Evolutionary conservation across 1,140 invertebrate genomes (phyloP).

Genomic region (Maconellicoccus hirsutus): DNA sequence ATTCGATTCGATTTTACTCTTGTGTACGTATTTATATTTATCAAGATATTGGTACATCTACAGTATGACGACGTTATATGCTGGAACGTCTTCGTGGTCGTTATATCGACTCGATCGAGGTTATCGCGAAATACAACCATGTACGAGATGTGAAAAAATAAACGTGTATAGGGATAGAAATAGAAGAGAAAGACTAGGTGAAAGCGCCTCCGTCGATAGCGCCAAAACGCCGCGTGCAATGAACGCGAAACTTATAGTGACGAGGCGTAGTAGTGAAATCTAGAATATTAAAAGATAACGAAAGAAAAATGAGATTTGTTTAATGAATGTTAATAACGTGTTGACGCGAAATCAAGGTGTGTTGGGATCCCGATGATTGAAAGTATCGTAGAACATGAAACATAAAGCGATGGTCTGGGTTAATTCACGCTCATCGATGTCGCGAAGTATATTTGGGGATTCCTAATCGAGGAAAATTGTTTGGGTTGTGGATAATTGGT

Average conservation of each 20-base stretch:
- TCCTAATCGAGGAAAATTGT: too few species aligned
- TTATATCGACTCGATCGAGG: neutral
- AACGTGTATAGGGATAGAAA: neutral
- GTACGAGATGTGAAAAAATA: neutral
- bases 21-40: too few species aligned
- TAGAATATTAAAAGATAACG: neutral
- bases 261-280: neutral
- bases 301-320: neutral
- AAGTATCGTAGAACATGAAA: too few species aligned
- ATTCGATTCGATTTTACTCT: too few species aligned
- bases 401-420: too few species aligned
- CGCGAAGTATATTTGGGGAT: too few species aligned
- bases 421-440: too few species aligned
- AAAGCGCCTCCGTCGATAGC: neutral
- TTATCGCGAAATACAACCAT: neutral
- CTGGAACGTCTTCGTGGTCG: too few species aligned
- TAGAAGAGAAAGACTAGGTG: neutral
- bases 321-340: neutral
- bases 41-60: too few species aligned
- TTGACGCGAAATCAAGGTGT: neutral
- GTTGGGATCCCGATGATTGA: neutral
- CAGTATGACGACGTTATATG: too few species aligned
- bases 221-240: neutral
- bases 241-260: neutral
- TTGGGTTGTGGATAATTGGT: too few species aligned